Conservation (phyloP, 2,888 invertebrate genomes). For the Mechanitis mazaeus region DNA sequence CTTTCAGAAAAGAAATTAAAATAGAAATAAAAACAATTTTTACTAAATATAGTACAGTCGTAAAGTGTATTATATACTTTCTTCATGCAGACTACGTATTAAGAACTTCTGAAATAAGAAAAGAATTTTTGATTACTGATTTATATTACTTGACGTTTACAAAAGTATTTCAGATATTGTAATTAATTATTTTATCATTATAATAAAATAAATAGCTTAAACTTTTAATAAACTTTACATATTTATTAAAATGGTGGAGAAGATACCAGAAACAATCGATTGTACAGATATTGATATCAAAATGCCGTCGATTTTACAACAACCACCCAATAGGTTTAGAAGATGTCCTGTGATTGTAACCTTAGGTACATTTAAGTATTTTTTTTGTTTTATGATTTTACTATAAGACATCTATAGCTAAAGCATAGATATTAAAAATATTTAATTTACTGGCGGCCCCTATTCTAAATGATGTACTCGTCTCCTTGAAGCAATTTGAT, state of each 20-base stretch:
- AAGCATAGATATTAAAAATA: no score
- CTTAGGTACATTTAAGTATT: conserved; percentile 35
- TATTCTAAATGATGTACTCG: no score
- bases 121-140: conserved; percentile 32
- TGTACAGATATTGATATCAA: conserved; percentile 39
- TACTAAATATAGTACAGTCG: no score
- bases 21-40: no score
- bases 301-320: conserved; percentile 29
- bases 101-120: background rate
- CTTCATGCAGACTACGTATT: no score
- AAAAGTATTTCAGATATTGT: conserved; percentile 1
- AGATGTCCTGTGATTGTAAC: conserved; percentile 46
- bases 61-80: no score
- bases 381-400: background rate
- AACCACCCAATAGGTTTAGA: conserved; percentile 31
- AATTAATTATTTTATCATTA: background rate
- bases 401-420: no score
- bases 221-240: background rate
- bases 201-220: no score
- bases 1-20: no score
- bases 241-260: conserved; percentile 20
- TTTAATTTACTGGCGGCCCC: no score
- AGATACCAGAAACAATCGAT: conserved; percentile 25
- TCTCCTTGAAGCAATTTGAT: no score
- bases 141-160: conserved; percentile 32